Evolutionary conservation across 2,113 vertebrate species (phyloP).

Genomic region (Capreolus pygargus): DNA sequence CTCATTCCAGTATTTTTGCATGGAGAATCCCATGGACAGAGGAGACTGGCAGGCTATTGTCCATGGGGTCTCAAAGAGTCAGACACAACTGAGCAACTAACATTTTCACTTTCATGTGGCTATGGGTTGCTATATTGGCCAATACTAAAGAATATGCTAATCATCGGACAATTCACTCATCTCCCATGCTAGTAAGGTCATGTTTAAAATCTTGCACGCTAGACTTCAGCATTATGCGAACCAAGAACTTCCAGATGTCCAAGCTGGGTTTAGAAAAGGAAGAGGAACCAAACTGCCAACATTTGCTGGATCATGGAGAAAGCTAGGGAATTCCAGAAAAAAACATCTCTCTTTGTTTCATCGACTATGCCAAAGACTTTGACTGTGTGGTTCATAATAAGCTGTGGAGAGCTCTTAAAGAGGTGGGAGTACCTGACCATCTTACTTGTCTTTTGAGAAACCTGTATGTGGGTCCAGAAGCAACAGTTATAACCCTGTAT

Average conservation of each 20-base stretch:
- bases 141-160: not conserved
- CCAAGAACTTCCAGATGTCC: not conserved
- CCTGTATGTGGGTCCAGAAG: not conserved
- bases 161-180: not conserved
- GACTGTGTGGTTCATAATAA: not conserved
- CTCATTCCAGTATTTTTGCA: not conserved
- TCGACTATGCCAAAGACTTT: not conserved
- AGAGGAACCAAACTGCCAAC: not conserved
- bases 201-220: not conserved
- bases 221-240: not conserved
- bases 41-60: not conserved
- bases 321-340: not conserved
- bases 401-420: not conserved
- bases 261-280: not conserved
- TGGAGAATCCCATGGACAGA: not conserved
- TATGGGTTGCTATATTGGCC: not conserved
- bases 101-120: not conserved
- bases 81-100: not conserved
- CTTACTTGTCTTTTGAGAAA: not conserved
- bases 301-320: not conserved
- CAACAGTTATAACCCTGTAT: not conserved
- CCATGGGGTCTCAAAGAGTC: not conserved
- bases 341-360: not conserved
- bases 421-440: not conserved
- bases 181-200: not conserved